A percentile compares a stretch with the other conserved stretches of the same genome.
Conservation (phyloP, 2,888 invertebrate genomes). For the Ditylenchus weischeri region DNA sequence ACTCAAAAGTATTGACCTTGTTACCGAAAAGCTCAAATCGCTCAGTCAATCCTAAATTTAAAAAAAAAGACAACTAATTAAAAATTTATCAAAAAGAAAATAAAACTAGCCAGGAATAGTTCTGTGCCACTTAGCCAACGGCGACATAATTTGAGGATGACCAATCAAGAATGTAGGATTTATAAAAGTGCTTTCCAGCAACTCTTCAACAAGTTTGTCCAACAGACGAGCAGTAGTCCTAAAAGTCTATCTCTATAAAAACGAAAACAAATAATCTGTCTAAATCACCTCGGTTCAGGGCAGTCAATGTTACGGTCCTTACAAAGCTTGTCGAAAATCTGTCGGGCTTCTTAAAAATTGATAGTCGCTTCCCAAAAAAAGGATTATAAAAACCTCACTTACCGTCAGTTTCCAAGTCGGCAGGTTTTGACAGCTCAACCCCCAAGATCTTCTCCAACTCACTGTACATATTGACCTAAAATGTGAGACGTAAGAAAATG, state of each 20-base stretch:
- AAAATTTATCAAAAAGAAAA: no score
- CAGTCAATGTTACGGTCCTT: conserved; percentile 84
- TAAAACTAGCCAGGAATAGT: conserved; percentile 68
- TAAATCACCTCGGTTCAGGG: conserved; percentile 69
- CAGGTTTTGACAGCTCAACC: conserved; percentile 62
- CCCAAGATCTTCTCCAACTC: conserved; percentile 77
- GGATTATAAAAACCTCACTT: conserved; percentile 13
- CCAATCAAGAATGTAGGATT: conserved; percentile 94
- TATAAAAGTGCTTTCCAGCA: conserved; percentile 85
- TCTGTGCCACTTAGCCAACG: conserved; percentile 93
- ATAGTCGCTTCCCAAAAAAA: background rate
- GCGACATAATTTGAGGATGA: conserved; percentile 94
- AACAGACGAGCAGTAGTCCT: conserved; percentile 84
- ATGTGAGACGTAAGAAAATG: background rate
- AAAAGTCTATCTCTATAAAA: no score
- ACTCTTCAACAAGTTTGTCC: conserved; percentile 89
- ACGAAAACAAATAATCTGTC: no score
- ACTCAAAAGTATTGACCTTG: background rate
- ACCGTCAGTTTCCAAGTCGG: conserved; percentile 60
- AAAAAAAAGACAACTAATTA: no score
- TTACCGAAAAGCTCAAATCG: conserved; percentile 75
- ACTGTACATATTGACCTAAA: conserved; percentile 73
- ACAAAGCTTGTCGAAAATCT: conserved; percentile 78
- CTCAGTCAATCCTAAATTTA: conserved; percentile 71
- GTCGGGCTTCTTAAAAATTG: conserved; percentile 67